A percentile compares a stretch with the other conserved stretches of the same genome.
Evolutionary conservation across 2,113 vertebrate species (phyloP).

Genomic region (Scophthalmus maximus): DNA sequence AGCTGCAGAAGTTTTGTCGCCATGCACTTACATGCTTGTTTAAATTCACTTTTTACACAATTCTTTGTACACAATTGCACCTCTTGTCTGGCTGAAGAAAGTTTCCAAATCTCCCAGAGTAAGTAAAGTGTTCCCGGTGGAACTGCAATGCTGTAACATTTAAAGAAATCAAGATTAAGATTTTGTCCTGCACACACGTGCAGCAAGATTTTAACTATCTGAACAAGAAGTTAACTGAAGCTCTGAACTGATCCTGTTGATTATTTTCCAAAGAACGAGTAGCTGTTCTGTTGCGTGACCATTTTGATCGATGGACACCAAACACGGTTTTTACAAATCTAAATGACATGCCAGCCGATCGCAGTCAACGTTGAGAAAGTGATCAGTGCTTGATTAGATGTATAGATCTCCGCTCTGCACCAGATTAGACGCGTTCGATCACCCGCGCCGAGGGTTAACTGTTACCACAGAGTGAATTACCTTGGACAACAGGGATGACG

Average conservation of each 20-base stretch:
- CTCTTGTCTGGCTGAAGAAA: not conserved
- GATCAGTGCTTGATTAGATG: conserved; percentile 77
- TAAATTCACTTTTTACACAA: no score
- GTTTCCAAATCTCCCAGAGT: not conserved
- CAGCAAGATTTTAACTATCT: no score
- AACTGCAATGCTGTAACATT: not conserved
- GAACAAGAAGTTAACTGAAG: not conserved
- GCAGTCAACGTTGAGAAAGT: conserved; percentile 68
- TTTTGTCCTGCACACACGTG: no score
- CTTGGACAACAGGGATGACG: conserved; percentile 46
- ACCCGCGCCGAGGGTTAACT: conserved; percentile 51
- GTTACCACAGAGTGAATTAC: conserved; percentile 41
- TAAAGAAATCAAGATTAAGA: not conserved
- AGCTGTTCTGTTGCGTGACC: conserved; percentile 25
- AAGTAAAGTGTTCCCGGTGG: not conserved
- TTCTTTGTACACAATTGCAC: no score
- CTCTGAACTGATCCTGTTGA: not conserved
- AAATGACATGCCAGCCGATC: conserved; percentile 59
- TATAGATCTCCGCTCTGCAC: conserved; percentile 69
- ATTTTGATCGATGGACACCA: conserved; percentile 61
- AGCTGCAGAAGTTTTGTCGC: not conserved
- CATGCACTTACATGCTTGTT: not conserved
- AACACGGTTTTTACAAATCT: conserved; percentile 54
- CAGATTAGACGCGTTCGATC: conserved; percentile 69
- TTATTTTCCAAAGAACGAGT: conserved; percentile 14